phyloP scores from a whole-genome alignment of 1,140 invertebrate species.

The Penaeus vannamei region DNA sequence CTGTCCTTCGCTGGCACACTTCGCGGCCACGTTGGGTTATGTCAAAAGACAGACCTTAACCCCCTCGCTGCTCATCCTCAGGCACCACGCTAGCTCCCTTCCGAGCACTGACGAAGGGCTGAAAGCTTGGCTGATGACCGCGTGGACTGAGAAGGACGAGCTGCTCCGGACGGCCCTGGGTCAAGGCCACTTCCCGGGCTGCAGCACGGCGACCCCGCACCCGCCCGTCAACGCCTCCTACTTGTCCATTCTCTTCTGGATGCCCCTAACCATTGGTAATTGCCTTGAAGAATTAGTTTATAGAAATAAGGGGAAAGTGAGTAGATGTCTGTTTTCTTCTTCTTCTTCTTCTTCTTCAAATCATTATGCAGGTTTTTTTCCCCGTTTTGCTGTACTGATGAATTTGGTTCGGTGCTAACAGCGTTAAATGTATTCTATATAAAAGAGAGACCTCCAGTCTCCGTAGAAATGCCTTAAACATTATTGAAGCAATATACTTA shows the following conservation, averaged over 20 bases:
- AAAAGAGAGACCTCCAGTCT: too few relatives aligned
- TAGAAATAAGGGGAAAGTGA: neutral
- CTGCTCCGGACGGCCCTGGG: constrained; percentile 76
- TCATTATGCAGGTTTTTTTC: too few relatives aligned
- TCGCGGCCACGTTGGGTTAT: too few relatives aligned
- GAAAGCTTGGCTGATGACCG: constrained; percentile 79
- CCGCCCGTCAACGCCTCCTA: constrained; percentile 72
- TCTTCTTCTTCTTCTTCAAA: too few relatives aligned
- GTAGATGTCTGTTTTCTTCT: neutral
- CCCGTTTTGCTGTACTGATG: too few relatives aligned
- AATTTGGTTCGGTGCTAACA: too few relatives aligned
- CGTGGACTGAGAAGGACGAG: constrained; percentile 83
- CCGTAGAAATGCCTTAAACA: too few relatives aligned
- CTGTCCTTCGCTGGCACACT: too few relatives aligned
- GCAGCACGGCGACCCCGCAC: constrained; percentile 45
- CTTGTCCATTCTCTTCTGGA: constrained; percentile 77
- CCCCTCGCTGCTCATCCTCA: neutral
- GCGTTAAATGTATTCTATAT: too few relatives aligned
- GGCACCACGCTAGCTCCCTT: constrained; percentile 73
- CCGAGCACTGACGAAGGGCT: constrained; percentile 77
- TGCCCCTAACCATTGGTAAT: constrained; percentile 70
- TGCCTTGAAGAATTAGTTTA: too few relatives aligned
- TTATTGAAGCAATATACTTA: too few relatives aligned
- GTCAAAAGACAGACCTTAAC: neutral
- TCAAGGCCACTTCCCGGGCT: constrained; percentile 65